phyloP scores from a whole-genome alignment of 2,797 vertebrate genomes.

The Melopsittacus undulatus region DNA sequence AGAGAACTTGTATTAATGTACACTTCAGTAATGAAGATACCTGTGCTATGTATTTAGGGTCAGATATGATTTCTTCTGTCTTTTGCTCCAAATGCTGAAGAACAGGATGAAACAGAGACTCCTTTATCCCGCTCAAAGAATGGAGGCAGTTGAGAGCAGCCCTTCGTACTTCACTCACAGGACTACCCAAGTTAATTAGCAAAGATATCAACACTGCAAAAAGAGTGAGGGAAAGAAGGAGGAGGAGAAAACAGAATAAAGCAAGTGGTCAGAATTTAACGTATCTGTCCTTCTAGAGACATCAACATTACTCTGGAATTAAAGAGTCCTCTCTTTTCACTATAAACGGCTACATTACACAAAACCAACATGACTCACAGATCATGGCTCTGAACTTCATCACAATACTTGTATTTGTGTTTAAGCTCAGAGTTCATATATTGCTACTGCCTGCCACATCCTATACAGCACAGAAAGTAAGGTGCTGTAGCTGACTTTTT shows the following conservation, averaged over 20 bases:
- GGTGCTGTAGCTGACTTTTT: not conserved
- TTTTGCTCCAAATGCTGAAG: constrained; percentile 80
- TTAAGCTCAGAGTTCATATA: not conserved
- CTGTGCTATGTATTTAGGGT: constrained; percentile 83
- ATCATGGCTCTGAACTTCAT: not conserved
- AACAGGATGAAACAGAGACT: constrained; percentile 80
- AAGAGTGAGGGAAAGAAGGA: not conserved
- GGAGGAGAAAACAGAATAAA: not conserved
- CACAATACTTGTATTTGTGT: not conserved
- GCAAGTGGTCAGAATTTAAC: not conserved
- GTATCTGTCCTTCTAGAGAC: not conserved
- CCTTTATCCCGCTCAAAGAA: constrained; percentile 67
- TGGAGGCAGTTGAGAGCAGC: constrained; percentile 82
- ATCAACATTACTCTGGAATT: not conserved
- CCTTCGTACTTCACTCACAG: constrained; percentile 87
- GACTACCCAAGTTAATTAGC: constrained; percentile 84
- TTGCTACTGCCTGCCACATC: not conserved
- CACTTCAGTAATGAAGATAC: constrained; percentile 67
- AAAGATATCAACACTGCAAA: constrained; percentile 84
- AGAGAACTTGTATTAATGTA: not conserved
- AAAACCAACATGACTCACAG: not conserved
- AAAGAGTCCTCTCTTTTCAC: not conserved
- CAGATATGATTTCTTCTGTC: constrained; percentile 88
- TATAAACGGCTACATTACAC: not conserved
- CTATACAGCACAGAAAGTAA: not conserved